Conservation (phyloP, 2,888 invertebrate species). For the Coleophora deauratella region DNA sequence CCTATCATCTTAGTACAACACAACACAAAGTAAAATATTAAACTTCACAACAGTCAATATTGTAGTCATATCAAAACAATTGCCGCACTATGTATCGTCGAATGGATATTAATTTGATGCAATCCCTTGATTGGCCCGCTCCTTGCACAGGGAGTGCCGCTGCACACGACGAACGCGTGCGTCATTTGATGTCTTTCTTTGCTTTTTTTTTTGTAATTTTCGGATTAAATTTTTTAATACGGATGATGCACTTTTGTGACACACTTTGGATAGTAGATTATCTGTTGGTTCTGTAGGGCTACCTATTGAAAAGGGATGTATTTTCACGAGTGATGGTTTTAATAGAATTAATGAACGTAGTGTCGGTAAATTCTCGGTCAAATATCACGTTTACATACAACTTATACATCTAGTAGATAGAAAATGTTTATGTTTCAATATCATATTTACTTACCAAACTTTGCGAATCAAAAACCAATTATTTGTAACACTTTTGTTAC, state of each 20-base stretch:
- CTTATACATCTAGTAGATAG: no score
- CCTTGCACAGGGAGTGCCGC: background rate
- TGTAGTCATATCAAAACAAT: background rate
- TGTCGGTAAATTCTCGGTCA: no score
- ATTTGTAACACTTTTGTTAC: background rate
- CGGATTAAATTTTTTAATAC: slow-evolving; percentile 2
- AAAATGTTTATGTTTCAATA: no score
- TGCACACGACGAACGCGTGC: slow-evolving; percentile 5
- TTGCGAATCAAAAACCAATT: no score
- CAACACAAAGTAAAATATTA: no score
- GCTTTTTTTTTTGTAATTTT: slow-evolving; percentile 2
- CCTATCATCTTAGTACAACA: no score
- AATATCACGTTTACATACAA: no score
- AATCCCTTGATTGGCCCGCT: slow-evolving; percentile 32
- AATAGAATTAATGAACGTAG: no score
- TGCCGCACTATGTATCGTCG: slow-evolving; percentile 18
- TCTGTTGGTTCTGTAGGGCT: background rate
- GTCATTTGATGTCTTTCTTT: background rate
- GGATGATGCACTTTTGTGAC: background rate
- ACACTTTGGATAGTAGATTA: background rate
- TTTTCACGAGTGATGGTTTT: no score
- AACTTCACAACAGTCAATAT: no score
- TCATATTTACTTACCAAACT: no score
- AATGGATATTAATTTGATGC: slow-evolving; percentile 30
- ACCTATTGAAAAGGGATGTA: background rate